These are phyloP conservation scores for Thecocarcelia acutangulata DNA, from an alignment of 2,888 invertebrate genomes.

Conservation along the genomic window DNA sequence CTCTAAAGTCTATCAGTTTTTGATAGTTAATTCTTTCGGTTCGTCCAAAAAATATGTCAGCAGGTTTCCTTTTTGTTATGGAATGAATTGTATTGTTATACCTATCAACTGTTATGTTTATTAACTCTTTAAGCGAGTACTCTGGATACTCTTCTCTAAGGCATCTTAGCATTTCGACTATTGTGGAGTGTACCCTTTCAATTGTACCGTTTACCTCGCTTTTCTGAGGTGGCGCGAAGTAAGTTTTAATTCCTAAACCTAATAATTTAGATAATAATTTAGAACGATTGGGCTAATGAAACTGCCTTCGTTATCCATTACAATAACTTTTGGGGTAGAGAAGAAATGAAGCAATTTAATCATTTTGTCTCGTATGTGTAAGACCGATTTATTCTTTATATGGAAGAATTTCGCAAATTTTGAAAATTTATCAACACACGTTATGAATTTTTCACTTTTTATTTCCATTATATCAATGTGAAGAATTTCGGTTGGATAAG, in stretches of 20 bases:
- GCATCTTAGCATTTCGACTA: constrained; percentile 19
- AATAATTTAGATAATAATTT: not conserved
- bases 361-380: constrained; percentile 6
- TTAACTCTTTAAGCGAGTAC: not conserved
- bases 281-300: constrained; percentile 22
- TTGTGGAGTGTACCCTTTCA: constrained; percentile 13
- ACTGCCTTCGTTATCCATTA: constrained; percentile 29
- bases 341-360: constrained; percentile 34
- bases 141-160: constrained; percentile 1
- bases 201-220: constrained; percentile 24
- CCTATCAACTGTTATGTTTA: constrained; percentile 15
- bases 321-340: constrained; percentile 1
- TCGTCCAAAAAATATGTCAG: constrained; percentile 26
- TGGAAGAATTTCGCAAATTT: constrained; percentile 25
- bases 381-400: constrained; percentile 16
- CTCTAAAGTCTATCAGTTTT: constrained; percentile 14
- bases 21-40: constrained; percentile 28
- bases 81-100: constrained; percentile 34
- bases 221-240: constrained; percentile 8
- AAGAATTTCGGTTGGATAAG: constrained; percentile 35
- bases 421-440: constrained; percentile 16
- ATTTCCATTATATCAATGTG: constrained; percentile 31
- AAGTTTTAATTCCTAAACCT: constrained; percentile 5
- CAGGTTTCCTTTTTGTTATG: constrained; percentile 20
- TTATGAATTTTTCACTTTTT: constrained; percentile 12